phyloP scores from a whole-genome alignment of 2,113 vertebrate species.

The Oryzias javanicus region DNA sequence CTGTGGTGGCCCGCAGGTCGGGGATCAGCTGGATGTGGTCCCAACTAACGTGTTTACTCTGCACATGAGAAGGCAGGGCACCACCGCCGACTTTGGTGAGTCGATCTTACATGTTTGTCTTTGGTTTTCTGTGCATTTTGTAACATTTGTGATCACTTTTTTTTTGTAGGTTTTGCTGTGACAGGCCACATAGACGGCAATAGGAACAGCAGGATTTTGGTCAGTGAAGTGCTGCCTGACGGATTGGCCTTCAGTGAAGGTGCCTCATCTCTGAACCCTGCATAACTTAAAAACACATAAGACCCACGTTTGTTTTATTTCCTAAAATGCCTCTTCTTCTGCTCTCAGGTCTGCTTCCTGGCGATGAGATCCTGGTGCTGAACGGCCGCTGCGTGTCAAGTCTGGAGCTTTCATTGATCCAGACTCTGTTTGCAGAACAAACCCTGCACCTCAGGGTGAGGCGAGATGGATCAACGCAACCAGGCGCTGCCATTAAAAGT shows the following conservation, averaged over 20 bases:
- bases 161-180: conserved; percentile 84
- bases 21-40: conserved; percentile 87
- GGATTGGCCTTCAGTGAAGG: conserved; percentile 86
- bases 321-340: background rate
- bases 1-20: conserved; percentile 73
- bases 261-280: conserved; percentile 33
- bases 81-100: conserved; percentile 86
- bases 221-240: conserved; percentile 87
- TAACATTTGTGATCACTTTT: background rate
- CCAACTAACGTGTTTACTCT: conserved; percentile 78
- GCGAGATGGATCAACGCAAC: conserved; percentile 55
- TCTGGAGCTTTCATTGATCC: conserved; percentile 87
- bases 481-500: conserved; percentile 50
- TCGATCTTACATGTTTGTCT: background rate
- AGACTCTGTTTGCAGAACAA: conserved; percentile 85
- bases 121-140: background rate
- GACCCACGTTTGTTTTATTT: background rate
- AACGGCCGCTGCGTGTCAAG: conserved; percentile 84
- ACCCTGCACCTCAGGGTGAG: conserved; percentile 82
- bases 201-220: conserved; percentile 82
- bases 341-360: conserved; percentile 81
- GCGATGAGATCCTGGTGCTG: conserved; percentile 88
- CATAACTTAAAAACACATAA: background rate
- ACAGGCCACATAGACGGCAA: conserved; percentile 83
- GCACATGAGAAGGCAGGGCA: conserved; percentile 80